These are phyloP conservation scores for Steatocranus sp. DNA, from an alignment of 2,797 vertebrate genomes.

Conservation along the genomic window DNA sequence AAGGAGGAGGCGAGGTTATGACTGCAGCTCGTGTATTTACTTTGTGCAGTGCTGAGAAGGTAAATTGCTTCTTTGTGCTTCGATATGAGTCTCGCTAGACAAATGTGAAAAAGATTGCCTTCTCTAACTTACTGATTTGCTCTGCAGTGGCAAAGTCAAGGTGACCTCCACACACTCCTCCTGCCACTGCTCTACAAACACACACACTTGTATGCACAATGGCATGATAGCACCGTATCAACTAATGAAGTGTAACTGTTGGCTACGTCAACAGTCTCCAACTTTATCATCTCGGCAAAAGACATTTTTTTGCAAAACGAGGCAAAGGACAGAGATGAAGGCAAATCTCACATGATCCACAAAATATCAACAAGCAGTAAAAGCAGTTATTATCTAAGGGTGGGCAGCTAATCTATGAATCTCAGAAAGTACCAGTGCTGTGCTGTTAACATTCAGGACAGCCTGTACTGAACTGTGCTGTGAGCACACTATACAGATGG, in stretches of 20 bases:
- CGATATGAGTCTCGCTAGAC: constrained; percentile 49
- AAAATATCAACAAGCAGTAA: not conserved
- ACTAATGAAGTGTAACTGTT: not conserved
- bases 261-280: not conserved
- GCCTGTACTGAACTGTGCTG: not conserved
- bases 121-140: constrained; percentile 47
- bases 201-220: not conserved
- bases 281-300: not conserved
- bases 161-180: constrained; percentile 38
- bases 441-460: not conserved
- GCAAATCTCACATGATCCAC: not conserved
- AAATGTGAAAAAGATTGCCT: constrained; percentile 59
- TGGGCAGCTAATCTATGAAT: not conserved
- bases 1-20: constrained; percentile 1
- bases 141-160: constrained; percentile 40
- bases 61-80: constrained; percentile 59
- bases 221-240: not conserved
- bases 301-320: not conserved
- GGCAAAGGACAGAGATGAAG: not conserved
- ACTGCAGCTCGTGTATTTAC: constrained; percentile 50
- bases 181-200: not conserved
- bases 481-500: not conserved
- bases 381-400: not conserved
- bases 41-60: constrained; percentile 49
- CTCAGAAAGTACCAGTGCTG: not conserved